Percentiles rank a stretch among this genome's conserved stretches.
These are phyloP conservation scores for Mya arenaria DNA, from an alignment of 1,140 invertebrate species.

Conservation along the genomic window DNA sequence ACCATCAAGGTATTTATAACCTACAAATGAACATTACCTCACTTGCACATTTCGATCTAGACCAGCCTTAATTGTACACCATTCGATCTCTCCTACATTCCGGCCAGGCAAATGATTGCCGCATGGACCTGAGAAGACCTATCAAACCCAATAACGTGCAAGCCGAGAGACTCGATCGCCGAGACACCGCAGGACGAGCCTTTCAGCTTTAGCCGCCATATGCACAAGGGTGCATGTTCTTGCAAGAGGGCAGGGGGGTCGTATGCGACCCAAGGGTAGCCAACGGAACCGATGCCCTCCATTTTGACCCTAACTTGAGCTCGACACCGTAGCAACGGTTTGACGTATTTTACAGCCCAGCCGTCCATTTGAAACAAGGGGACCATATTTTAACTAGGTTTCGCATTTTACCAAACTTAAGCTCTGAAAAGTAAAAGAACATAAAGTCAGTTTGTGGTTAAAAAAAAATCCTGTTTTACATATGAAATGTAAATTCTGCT, in stretches of 20 bases:
- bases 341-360: not conserved
- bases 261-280: no score
- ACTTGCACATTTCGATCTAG: constrained; percentile 33
- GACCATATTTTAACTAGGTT: constrained; percentile 42
- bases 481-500: no score
- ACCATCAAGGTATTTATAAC: no score
- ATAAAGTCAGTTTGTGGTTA: no score
- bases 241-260: not conserved
- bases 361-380: constrained; percentile 2
- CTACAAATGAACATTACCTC: no score
- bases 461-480: no score
- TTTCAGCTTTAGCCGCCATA: constrained; percentile 21
- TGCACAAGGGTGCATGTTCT: constrained; percentile 16
- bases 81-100: not conserved
- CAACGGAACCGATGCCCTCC: no score
- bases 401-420: constrained; percentile 49
- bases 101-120: not conserved
- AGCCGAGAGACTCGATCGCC: no score
- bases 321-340: not conserved
- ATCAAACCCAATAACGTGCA: constrained; percentile 46
- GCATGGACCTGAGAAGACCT: no score
- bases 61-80: constrained; percentile 28
- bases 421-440: constrained; percentile 54
- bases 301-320: not conserved
- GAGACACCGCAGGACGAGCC: no score